Evolutionary conservation across 1,140 invertebrate species (phyloP).

Genomic region (Listronotus bonariensis): DNA sequence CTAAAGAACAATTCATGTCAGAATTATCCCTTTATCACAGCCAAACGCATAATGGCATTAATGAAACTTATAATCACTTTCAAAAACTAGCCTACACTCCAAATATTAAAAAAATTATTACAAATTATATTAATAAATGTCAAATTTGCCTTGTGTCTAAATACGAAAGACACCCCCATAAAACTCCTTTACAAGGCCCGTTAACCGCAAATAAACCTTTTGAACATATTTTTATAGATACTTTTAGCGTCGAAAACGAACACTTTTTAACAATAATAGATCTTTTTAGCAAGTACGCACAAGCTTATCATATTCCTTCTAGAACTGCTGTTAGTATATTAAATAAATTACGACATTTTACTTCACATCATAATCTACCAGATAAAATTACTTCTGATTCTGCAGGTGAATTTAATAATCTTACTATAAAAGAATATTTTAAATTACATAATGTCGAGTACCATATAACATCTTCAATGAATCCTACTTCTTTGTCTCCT

Average conservation of each 20-base stretch:
- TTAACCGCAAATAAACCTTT: constrained; percentile 5
- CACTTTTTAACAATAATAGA: not conserved
- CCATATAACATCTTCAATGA: not conserved
- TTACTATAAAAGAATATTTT: not conserved
- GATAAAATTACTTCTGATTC: not conserved
- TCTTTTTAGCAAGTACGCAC: constrained; percentile 25
- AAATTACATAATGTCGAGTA: too few relatives aligned
- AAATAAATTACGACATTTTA: not conserved
- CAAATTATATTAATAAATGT: constrained; percentile 6
- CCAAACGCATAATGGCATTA: constrained; percentile 1
- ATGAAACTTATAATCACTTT: constrained; percentile 3
- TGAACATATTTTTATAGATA: constrained; percentile 7
- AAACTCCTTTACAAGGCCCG: constrained; percentile 1
- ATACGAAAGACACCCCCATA: constrained; percentile 6
- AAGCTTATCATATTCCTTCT: constrained; percentile 53
- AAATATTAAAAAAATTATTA: not conserved
- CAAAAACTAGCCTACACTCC: too few relatives aligned
- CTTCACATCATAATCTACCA: not conserved
- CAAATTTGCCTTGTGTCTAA: not conserved
- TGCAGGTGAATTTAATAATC: constrained; percentile 7
- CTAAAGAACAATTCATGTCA: too few relatives aligned
- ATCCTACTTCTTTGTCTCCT: constrained; percentile 4
- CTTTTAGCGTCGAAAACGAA: not conserved
- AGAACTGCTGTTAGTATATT: too few relatives aligned
- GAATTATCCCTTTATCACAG: not conserved